Percentiles rank a stretch among this genome's conserved stretches.
Conservation (phyloP, 2,797 vertebrate species). For the Gallirallus australis region DNA sequence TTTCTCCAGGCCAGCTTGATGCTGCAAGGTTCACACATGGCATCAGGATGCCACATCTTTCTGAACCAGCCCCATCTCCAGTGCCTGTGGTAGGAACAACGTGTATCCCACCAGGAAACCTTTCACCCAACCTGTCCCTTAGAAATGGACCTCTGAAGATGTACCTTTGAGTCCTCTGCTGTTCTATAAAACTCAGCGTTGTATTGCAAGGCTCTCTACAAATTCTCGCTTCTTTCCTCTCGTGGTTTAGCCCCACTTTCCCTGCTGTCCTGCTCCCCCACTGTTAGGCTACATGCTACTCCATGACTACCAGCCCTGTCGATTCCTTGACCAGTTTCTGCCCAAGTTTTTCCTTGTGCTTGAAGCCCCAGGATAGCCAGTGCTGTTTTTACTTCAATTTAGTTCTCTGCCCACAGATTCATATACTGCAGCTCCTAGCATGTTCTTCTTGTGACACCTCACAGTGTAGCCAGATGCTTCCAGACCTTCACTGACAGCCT, state of each 20-base stretch:
- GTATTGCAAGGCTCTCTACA: not conserved
- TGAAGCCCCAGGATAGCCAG: not conserved
- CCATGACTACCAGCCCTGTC: not conserved
- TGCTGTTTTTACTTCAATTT: not conserved
- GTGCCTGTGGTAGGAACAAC: not conserved
- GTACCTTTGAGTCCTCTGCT: not conserved
- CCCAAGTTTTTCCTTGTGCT: not conserved
- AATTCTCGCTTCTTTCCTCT: not conserved
- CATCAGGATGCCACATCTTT: accelerated
- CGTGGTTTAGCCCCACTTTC: not conserved
- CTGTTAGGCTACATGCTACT: not conserved
- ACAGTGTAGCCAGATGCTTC: not conserved
- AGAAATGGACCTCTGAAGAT: not conserved
- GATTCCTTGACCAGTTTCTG: not conserved
- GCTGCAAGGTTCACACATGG: not conserved
- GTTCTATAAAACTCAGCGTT: not conserved
- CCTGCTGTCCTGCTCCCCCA: not conserved
- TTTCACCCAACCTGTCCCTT: not conserved
- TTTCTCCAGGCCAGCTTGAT: not conserved
- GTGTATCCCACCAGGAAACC: not conserved
- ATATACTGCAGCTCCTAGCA: not conserved
- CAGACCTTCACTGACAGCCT: not conserved
- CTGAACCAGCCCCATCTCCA: not conserved
- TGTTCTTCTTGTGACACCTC: not conserved
- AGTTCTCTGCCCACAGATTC: not conserved